A percentile compares a stretch with the other conserved stretches of the same genome.
These are phyloP conservation scores for Lasius fuliginosus DNA, from an alignment of 2,888 invertebrate genomes.

Conservation along the genomic window DNA sequence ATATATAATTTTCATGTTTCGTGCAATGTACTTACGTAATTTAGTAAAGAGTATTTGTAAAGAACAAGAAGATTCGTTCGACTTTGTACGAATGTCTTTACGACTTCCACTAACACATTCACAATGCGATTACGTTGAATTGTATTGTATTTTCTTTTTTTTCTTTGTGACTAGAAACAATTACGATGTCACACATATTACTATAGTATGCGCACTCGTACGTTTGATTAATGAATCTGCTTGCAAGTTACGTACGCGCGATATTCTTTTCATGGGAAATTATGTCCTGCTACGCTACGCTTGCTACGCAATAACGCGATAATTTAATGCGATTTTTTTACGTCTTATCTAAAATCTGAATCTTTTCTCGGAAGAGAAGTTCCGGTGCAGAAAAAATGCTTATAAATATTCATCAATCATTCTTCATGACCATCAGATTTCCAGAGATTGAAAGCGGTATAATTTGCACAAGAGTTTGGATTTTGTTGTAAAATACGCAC, in stretches of 20 bases:
- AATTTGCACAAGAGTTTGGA: neutral
- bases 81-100: neutral
- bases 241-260: neutral
- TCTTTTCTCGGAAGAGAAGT: conserved; percentile 2
- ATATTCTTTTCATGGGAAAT: conserved; percentile 2
- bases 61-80: conserved; percentile 1
- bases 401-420: conserved; percentile 19
- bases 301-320: conserved; percentile 13
- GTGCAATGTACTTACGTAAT: conserved; percentile 4
- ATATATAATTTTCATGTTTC: neutral
- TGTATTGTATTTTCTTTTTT: neutral
- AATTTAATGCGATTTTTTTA: neutral
- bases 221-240: conserved; percentile 40
- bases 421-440: neutral
- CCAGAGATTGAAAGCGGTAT: neutral
- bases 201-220: neutral
- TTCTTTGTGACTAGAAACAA: conserved; percentile 24
- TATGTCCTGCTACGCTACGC: neutral
- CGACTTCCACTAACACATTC: conserved; percentile 18
- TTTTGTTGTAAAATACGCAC: neutral
- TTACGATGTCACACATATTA: neutral
- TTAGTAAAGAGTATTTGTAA: neutral
- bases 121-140: conserved; percentile 7
- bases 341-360: neutral
- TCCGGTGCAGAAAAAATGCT: neutral